Evolutionary conservation across 2,888 invertebrate species (phyloP).

Genomic region (Podotricha telesiphe): DNA sequence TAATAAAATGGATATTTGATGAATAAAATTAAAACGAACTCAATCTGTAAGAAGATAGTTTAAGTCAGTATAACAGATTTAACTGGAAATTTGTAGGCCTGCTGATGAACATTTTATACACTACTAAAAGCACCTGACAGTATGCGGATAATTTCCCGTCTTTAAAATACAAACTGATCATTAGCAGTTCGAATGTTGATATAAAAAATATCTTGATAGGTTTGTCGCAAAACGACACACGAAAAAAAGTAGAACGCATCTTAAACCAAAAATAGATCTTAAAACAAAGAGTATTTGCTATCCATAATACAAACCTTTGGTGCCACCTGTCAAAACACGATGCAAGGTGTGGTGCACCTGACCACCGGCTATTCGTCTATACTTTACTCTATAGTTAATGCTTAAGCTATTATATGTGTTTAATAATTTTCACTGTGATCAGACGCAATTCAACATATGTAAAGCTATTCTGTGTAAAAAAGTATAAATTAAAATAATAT

Average conservation of each 20-base stretch:
- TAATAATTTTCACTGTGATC: constrained; percentile 25
- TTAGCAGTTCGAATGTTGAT: constrained; percentile 20
- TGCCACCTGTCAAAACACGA: constrained; percentile 78
- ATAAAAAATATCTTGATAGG: constrained; percentile 23
- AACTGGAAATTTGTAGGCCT: neutral
- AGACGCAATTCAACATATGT: constrained; percentile 21
- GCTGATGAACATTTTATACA: constrained; percentile 3
- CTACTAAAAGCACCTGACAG: neutral
- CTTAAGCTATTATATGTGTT: constrained; percentile 21
- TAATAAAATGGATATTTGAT: no score
- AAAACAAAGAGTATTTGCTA: constrained; percentile 50
- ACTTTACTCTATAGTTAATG: constrained; percentile 28
- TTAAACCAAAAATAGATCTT: constrained; percentile 48
- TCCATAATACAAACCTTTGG: constrained; percentile 59
- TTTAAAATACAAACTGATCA: constrained; percentile 24
- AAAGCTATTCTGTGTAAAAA: constrained; percentile 17
- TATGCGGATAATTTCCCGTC: constrained; percentile 14
- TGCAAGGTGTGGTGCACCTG: constrained; percentile 72
- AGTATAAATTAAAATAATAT: constrained; percentile 20
- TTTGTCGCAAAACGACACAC: constrained; percentile 22
- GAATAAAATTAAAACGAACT: no score
- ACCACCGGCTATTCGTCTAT: constrained; percentile 46
- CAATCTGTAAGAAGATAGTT: no score
- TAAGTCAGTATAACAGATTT: neutral
- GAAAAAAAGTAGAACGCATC: constrained; percentile 30